Conservation (phyloP, 2,888 invertebrate species). For the Melinaea menophilus region DNA sequence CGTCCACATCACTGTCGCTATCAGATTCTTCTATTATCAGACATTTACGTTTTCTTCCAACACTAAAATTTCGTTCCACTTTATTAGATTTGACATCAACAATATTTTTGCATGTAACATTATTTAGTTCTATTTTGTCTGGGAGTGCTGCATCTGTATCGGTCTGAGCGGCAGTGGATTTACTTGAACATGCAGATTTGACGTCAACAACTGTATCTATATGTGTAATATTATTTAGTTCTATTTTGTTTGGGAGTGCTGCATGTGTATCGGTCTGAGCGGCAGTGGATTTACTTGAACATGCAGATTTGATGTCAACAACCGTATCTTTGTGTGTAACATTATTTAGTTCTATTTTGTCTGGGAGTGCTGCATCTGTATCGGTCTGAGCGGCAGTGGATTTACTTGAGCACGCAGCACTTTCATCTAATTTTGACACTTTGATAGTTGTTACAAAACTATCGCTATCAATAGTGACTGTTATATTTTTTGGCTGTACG, state of each 20-base stretch:
- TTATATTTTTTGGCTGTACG: conserved; percentile 22
- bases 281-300: too few relatives aligned
- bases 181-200: too few relatives aligned
- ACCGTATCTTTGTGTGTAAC: conserved; percentile 8
- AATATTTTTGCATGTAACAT: conserved; percentile 6
- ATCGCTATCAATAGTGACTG: conserved; percentile 27
- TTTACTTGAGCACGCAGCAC: conserved; percentile 29
- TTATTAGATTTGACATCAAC: conserved; percentile 10
- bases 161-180: too few relatives aligned
- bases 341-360: background rate
- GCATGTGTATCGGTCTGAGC: too few relatives aligned
- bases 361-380: background rate
- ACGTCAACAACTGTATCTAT: conserved; percentile 12
- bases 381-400: conserved; percentile 53
- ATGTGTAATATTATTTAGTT: background rate
- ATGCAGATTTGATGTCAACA: conserved; percentile 9
- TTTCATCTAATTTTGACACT: conserved; percentile 39
- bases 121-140: background rate
- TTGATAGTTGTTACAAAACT: conserved; percentile 38
- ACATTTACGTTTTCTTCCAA: conserved; percentile 22
- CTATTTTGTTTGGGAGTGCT: background rate
- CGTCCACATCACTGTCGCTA: conserved; percentile 43
- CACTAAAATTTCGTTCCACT: background rate
- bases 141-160: too few relatives aligned
- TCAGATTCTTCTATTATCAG: conserved; percentile 59